phyloP scores from a whole-genome alignment of 2,797 vertebrate genomes.

The Tauraco hartlaubi region DNA sequence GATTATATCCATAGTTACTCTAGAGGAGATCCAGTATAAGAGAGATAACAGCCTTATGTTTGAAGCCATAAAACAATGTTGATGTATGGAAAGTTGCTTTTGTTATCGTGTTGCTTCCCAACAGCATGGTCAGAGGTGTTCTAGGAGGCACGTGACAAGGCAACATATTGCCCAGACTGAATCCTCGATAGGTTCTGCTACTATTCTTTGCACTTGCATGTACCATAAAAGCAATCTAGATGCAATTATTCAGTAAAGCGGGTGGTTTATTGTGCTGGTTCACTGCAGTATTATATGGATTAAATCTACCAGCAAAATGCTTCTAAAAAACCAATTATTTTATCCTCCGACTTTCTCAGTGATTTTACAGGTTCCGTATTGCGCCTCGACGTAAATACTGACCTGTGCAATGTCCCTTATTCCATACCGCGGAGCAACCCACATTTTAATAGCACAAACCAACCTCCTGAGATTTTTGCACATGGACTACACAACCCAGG shows the following conservation, averaged over 20 bases:
- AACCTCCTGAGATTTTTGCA: slow-evolving; percentile 97
- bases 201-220: not conserved
- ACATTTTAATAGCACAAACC: slow-evolving; percentile 99
- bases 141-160: not conserved
- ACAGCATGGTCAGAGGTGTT: not conserved
- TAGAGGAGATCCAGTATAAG: not conserved
- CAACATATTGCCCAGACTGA: not conserved
- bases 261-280: not conserved
- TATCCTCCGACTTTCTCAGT: slow-evolving; percentile 79
- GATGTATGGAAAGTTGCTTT: not conserved
- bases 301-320: not conserved
- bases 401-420: slow-evolving; percentile 89
- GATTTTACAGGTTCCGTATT: slow-evolving; percentile 98
- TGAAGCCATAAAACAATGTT: not conserved
- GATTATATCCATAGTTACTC: not conserved
- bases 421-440: slow-evolving; percentile 94
- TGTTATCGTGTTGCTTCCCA: not conserved
- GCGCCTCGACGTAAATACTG: slow-evolving; percentile 93
- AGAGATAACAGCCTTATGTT: not conserved
- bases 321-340: not conserved
- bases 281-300: not conserved
- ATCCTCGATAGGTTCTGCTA: not conserved
- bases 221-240: not conserved
- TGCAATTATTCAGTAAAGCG: not conserved
- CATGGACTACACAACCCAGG: slow-evolving; percentile 98